Percentiles rank a stretch among this genome's conserved stretches.
phyloP scores from a whole-genome alignment of 2,113 vertebrate species.

The Eudyptes chrysolophus region DNA sequence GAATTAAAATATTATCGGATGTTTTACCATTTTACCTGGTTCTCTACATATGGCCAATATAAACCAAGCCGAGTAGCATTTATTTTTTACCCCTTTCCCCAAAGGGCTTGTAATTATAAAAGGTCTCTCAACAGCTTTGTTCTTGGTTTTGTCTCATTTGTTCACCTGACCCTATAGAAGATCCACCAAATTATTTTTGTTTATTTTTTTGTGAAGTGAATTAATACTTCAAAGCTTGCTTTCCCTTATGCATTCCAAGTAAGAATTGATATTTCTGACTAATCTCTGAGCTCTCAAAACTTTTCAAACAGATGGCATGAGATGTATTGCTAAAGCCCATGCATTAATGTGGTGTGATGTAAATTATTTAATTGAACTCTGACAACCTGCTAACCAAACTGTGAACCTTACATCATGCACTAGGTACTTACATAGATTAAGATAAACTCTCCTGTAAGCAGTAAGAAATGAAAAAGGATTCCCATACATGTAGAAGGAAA shows the following conservation, averaged over 20 bases:
- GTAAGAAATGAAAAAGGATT: neutral
- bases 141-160: neutral
- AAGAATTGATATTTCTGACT: conserved; percentile 19
- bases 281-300: conserved; percentile 7
- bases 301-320: conserved; percentile 22
- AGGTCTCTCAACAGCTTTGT: neutral
- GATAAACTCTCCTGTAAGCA: neutral
- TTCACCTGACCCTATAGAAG: neutral
- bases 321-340: conserved; percentile 19
- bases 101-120: neutral
- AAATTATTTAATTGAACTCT: conserved; percentile 42
- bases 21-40: neutral
- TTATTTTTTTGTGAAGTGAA: neutral
- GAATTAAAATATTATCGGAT: neutral
- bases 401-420: neutral
- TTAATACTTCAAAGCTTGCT: neutral
- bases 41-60: neutral
- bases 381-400: conserved; percentile 17
- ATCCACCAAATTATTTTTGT: neutral
- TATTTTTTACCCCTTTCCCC: neutral
- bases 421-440: neutral
- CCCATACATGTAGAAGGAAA: neutral
- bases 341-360: conserved; percentile 9
- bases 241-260: neutral
- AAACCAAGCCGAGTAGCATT: neutral